Evolutionary conservation across 2,113 vertebrate genomes (phyloP).

Genomic region (Coptodon bakossiorum): DNA sequence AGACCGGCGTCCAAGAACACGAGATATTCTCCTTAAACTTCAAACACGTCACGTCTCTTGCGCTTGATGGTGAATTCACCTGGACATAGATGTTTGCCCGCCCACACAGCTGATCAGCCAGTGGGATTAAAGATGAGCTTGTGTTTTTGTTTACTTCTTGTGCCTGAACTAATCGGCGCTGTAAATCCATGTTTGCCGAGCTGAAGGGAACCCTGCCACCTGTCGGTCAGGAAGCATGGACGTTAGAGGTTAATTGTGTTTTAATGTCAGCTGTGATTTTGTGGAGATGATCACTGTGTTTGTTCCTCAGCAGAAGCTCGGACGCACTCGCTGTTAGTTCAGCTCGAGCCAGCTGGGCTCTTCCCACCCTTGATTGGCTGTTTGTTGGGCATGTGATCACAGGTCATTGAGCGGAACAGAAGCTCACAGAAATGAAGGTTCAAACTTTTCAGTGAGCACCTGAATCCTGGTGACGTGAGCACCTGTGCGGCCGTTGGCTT

Average conservation of each 20-base stretch:
- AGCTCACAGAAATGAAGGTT: neutral
- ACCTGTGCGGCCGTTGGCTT: accelerated
- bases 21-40: accelerated
- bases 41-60: neutral
- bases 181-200: neutral
- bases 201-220: neutral
- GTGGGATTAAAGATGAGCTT: neutral
- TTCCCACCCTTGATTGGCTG: neutral
- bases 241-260: neutral
- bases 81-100: neutral
- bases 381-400: neutral
- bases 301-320: neutral
- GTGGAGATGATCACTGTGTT: neutral
- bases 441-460: neutral
- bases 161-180: neutral
- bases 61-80: neutral
- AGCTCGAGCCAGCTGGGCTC: neutral
- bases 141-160: neutral
- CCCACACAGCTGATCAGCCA: neutral
- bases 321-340: neutral
- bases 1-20: neutral
- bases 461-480: too few species aligned
- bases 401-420: accelerated
- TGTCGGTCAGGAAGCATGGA: accelerated
- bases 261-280: neutral